Evolutionary conservation across 2,113 vertebrate species (phyloP).

Genomic region (Daboia siamensis): DNA sequence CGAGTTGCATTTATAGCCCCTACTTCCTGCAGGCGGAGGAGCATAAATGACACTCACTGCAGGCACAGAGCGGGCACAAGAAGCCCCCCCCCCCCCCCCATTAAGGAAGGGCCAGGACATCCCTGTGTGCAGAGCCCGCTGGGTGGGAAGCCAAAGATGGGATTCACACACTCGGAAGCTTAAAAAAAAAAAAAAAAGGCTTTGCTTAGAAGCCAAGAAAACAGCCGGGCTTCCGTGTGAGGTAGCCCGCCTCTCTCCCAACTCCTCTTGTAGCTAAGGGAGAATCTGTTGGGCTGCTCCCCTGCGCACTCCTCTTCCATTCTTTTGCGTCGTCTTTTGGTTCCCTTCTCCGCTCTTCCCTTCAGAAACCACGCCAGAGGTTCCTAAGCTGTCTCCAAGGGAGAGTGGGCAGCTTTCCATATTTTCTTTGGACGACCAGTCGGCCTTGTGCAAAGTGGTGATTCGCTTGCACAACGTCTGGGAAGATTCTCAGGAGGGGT

Average conservation of each 20-base stretch:
- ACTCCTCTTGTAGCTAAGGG: not conserved
- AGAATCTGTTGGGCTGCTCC: not conserved
- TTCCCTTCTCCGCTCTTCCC: not conserved
- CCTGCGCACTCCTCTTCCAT: not conserved
- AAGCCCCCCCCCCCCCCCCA: not conserved
- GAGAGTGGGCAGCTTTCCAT: not conserved
- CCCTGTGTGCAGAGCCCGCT: not conserved
- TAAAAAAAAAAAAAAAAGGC: no score
- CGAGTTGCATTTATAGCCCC: not conserved
- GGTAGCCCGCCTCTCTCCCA: no score
- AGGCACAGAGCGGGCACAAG: not conserved
- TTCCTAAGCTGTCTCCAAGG: not conserved
- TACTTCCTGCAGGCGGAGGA: not conserved
- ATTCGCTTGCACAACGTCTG: not conserved
- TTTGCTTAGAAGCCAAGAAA: not conserved
- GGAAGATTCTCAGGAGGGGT: not conserved
- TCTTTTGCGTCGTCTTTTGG: not conserved
- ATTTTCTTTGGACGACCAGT: not conserved
- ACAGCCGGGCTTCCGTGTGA: not conserved
- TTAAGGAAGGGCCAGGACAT: not conserved
- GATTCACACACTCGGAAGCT: not conserved
- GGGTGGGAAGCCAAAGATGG: not conserved
- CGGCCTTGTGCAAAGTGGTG: not conserved
- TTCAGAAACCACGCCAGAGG: not conserved
- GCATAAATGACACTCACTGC: not conserved